These are phyloP conservation scores for Cristatella mucedo DNA, from an alignment of 2,888 invertebrate genomes.

Conservation along the genomic window DNA sequence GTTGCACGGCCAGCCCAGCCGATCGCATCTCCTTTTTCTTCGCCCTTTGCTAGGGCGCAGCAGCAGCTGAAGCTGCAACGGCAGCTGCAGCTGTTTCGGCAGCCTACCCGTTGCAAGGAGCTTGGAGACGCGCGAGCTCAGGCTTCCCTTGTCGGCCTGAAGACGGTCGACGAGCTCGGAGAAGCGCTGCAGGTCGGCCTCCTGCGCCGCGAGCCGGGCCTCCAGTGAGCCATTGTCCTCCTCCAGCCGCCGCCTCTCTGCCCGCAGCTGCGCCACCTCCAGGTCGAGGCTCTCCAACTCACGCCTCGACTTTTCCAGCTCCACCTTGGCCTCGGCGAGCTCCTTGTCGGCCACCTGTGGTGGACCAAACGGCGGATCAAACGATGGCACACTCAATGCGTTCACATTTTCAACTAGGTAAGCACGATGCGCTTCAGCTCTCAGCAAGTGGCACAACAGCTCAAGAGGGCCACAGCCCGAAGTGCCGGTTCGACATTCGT, in stretches of 20 bases:
- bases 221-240: conserved; percentile 6
- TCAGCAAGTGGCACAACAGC: too few species aligned
- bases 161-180: conserved; percentile 30
- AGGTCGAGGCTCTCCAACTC: conserved; percentile 31
- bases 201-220: conserved; percentile 17
- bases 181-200: conserved; percentile 21
- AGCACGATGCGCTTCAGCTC: too few species aligned
- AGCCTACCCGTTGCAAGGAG: conserved; percentile 31
- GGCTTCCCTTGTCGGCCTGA: conserved; percentile 32
- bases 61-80: too few species aligned
- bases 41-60: too few species aligned
- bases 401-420: too few species aligned
- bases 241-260: conserved; percentile 10
- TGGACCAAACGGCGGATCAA: too few species aligned
- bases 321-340: conserved; percentile 30
- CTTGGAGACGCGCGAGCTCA: conserved; percentile 30
- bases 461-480: too few species aligned
- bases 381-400: too few species aligned
- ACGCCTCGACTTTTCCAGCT: conserved; percentile 29
- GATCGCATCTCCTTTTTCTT: too few species aligned
- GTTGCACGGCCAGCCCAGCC: too few species aligned
- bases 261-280: conserved; percentile 22
- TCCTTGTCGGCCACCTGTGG: conserved; percentile 25
- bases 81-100: too few species aligned
- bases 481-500: too few species aligned